These are phyloP conservation scores for Gymnothorax reevesii DNA, from an alignment of 2,797 vertebrate genomes.

Conservation along the genomic window DNA sequence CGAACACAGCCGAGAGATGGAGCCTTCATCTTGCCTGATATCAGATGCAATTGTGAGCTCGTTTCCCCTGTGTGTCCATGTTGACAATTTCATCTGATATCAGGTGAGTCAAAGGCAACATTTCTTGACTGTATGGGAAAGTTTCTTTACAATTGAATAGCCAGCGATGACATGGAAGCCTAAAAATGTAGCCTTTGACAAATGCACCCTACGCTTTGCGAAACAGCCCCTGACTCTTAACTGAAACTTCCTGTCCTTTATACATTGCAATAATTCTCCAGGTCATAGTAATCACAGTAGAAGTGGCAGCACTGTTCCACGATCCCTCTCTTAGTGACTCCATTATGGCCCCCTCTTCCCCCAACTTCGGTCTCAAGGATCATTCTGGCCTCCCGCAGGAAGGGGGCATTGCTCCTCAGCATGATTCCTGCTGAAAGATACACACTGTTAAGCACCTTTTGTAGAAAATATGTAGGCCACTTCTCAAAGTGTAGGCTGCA, in stretches of 20 bases:
- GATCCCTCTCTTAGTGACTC: slow-evolving; percentile 42
- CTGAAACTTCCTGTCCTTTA: background rate
- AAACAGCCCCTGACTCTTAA: background rate
- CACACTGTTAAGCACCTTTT: background rate
- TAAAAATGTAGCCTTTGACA: too few relatives aligned
- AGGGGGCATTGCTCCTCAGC: slow-evolving; percentile 27
- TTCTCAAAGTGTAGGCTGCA: background rate
- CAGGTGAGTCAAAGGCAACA: too few relatives aligned
- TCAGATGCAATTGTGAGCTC: too few relatives aligned
- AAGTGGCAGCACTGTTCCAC: slow-evolving; percentile 47
- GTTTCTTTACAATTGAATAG: too few relatives aligned
- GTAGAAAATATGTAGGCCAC: background rate
- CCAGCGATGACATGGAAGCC: too few relatives aligned
- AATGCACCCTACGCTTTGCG: too few relatives aligned
- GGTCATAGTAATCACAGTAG: slow-evolving; percentile 41
- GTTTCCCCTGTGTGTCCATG: too few relatives aligned
- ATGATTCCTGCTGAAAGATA: slow-evolving; percentile 28
- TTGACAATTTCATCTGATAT: too few relatives aligned
- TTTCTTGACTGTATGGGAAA: too few relatives aligned
- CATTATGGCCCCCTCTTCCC: background rate
- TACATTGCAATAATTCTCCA: slow-evolving; percentile 50
- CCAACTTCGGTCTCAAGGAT: slow-evolving; percentile 13
- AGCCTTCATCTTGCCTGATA: too few relatives aligned
- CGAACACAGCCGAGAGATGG: too few relatives aligned
- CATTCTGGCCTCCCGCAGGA: slow-evolving; percentile 21